phyloP scores from a whole-genome alignment of 2,797 vertebrate species.

The Leptodactylus fallax region DNA sequence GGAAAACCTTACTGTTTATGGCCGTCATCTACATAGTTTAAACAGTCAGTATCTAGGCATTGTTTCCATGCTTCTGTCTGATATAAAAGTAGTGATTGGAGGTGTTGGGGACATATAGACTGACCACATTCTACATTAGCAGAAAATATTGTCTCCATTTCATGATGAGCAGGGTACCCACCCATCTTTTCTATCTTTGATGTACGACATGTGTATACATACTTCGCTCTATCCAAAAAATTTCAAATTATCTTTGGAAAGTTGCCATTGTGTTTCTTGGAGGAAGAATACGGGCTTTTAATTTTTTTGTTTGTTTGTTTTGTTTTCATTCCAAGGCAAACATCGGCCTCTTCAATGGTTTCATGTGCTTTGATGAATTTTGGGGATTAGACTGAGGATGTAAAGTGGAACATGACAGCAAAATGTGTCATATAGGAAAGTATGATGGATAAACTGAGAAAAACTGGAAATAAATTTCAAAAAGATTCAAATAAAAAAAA shows the following conservation, averaged over 20 bases:
- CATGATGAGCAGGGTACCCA: background rate
- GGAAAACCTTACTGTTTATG: background rate
- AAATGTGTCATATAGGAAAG: too few relatives aligned
- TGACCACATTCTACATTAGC: background rate
- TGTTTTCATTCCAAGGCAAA: background rate
- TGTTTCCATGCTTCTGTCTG: background rate
- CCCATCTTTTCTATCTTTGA: background rate
- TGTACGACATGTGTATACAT: background rate
- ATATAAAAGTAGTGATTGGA: background rate
- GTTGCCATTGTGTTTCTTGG: background rate
- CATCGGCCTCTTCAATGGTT: background rate
- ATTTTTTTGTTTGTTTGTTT: background rate
- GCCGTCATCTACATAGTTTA: background rate
- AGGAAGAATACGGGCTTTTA: background rate
- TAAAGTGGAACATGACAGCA: background rate
- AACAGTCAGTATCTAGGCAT: background rate
- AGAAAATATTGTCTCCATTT: background rate
- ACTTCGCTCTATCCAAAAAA: background rate
- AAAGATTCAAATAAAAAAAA: too few relatives aligned
- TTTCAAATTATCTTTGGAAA: background rate
- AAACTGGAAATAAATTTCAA: too few relatives aligned
- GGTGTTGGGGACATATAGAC: background rate
- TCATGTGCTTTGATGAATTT: background rate
- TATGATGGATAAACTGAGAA: too few relatives aligned
- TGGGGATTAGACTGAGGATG: background rate